Evolutionary conservation across 2,888 invertebrate species (phyloP).

Genomic region (Petrolisthes manimaculis): DNA sequence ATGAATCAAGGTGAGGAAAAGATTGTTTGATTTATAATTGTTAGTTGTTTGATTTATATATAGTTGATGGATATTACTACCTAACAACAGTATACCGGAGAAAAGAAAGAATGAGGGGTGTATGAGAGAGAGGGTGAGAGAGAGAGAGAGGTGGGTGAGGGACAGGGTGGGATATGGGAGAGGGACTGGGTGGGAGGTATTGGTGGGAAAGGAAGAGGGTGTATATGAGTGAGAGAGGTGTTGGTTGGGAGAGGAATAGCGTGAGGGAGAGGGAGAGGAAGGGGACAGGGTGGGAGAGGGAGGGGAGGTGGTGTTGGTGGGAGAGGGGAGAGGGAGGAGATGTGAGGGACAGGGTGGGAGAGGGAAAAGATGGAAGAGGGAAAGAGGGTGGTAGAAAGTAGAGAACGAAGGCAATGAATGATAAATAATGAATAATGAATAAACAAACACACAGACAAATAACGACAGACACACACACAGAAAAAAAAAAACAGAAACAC

Average conservation of each 20-base stretch:
- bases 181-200: not conserved
- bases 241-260: not conserved
- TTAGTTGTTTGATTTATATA: too few species aligned
- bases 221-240: not conserved
- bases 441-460: not conserved
- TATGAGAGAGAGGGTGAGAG: not conserved
- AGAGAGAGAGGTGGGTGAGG: not conserved
- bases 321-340: not conserved
- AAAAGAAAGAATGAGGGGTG: too few species aligned
- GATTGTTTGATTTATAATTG: too few species aligned
- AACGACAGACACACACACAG: not conserved
- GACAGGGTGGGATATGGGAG: not conserved
- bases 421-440: not conserved
- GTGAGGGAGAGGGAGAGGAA: not conserved
- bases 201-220: not conserved
- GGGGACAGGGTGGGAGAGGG: not conserved
- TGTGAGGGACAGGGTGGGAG: not conserved
- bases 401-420: not conserved
- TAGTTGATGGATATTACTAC: too few species aligned
- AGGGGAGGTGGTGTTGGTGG: not conserved
- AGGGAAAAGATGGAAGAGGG: not conserved
- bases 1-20: constrained; percentile 77
- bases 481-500: too few species aligned
- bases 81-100: too few species aligned
- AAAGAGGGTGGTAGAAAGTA: not conserved